phyloP scores from a whole-genome alignment of 1,140 invertebrate species.

The Cotesia vestalis region DNA sequence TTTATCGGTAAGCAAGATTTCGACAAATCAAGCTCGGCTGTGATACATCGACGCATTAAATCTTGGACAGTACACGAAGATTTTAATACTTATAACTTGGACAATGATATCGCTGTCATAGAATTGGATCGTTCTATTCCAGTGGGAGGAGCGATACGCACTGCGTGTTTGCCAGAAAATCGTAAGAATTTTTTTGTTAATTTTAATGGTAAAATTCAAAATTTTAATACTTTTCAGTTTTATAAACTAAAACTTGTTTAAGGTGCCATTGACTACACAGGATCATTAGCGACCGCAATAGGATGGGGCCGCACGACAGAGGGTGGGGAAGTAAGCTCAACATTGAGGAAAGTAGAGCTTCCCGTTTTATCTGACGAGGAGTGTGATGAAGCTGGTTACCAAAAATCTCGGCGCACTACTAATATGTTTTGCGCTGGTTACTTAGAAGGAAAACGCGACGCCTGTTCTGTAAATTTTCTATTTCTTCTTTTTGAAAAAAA shows the following conservation, averaged over 20 bases:
- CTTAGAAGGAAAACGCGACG: conserved; percentile 74
- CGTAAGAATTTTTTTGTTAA: conserved; percentile 55
- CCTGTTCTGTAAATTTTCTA: conserved; percentile 72
- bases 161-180: conserved; percentile 76
- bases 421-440: conserved; percentile 84
- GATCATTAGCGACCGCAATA: conserved; percentile 73
- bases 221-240: too few species aligned
- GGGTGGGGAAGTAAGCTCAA: conserved; percentile 69
- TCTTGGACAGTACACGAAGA: conserved; percentile 70
- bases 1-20: conserved; percentile 63
- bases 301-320: conserved; percentile 81
- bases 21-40: conserved; percentile 45
- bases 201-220: neutral
- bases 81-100: conserved; percentile 75
- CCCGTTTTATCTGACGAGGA: conserved; percentile 70
- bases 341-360: conserved; percentile 69
- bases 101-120: conserved; percentile 85
- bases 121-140: conserved; percentile 73
- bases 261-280: conserved; percentile 69
- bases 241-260: conserved; percentile 44
- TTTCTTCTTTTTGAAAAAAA: conserved; percentile 11
- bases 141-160: conserved; percentile 69
- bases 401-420: conserved; percentile 69
- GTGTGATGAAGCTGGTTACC: conserved; percentile 68
- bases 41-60: conserved; percentile 59